These are phyloP conservation scores for Eucriotettix oculatus DNA, from an alignment of 2,888 invertebrate genomes.

Conservation along the genomic window DNA sequence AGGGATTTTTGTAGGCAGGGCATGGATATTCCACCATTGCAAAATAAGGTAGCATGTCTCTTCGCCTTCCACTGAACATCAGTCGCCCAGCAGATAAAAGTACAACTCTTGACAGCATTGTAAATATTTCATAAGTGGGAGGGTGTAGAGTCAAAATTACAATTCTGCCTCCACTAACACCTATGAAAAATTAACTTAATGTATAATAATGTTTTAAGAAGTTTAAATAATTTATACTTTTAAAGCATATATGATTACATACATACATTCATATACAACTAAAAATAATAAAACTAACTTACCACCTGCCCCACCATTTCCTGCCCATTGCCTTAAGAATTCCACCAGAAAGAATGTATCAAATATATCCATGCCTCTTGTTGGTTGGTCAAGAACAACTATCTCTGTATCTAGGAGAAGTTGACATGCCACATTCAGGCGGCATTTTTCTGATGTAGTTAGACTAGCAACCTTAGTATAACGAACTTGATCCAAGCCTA, in stretches of 20 bases:
- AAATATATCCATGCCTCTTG: conserved; percentile 81
- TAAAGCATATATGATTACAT: no score
- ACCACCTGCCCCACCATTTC: conserved; percentile 23
- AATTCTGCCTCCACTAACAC: conserved; percentile 40
- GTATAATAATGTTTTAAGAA: not conserved
- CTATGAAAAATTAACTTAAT: conserved; percentile 12
- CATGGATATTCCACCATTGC: conserved; percentile 83
- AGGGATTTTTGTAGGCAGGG: conserved; percentile 90
- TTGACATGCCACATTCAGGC: conserved; percentile 80
- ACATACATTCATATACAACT: no score
- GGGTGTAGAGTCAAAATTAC: conserved; percentile 85
- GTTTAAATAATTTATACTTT: not conserved
- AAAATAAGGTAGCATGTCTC: conserved; percentile 87
- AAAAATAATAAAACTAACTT: not conserved
- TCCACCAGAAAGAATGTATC: conserved; percentile 91
- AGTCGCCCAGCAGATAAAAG: conserved; percentile 79
- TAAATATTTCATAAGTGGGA: conserved; percentile 87
- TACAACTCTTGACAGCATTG: conserved; percentile 77
- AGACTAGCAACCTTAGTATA: conserved; percentile 71
- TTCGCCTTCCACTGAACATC: conserved; percentile 77
- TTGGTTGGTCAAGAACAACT: conserved; percentile 74
- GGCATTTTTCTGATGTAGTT: conserved; percentile 72
- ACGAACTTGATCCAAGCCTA: conserved; percentile 77
- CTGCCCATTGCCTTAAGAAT: conserved; percentile 82
- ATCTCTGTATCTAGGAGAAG: conserved; percentile 73